Evolutionary conservation across 2,797 vertebrate species (phyloP).

Genomic region (Macroramphosus scolopax): DNA sequence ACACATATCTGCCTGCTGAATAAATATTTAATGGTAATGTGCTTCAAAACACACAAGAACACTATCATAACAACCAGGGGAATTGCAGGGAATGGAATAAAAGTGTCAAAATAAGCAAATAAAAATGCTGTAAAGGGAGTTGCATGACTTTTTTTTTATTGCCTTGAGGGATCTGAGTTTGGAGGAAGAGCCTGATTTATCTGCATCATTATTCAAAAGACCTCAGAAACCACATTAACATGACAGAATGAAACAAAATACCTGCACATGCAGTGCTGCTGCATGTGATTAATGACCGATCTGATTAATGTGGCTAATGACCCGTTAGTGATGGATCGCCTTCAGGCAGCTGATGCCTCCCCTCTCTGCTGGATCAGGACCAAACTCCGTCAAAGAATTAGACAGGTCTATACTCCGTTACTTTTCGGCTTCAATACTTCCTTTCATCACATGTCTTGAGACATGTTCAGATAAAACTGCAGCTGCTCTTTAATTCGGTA

Average conservation of each 20-base stretch:
- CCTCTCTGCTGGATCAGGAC: not conserved
- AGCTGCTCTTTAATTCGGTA: too few species aligned
- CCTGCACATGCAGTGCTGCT: constrained; percentile 6
- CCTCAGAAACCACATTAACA: constrained; percentile 13
- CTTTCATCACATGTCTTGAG: too few species aligned
- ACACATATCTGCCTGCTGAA: not conserved
- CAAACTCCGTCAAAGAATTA: constrained; percentile 6
- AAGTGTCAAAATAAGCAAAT: constrained; percentile 8
- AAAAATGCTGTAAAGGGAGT: too few species aligned
- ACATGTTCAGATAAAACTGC: too few species aligned
- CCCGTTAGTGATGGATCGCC: constrained; percentile 31
- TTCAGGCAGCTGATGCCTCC: constrained; percentile 3
- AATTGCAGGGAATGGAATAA: constrained; percentile 1
- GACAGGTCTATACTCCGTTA: not conserved
- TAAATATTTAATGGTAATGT: constrained; percentile 17
- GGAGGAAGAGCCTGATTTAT: constrained; percentile 17
- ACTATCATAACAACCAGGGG: constrained; percentile 1
- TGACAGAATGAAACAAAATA: constrained; percentile 18
- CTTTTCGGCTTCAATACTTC: not conserved
- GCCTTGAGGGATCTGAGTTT: constrained; percentile 44
- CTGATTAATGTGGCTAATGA: constrained; percentile 40
- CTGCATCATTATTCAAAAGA: constrained; percentile 20
- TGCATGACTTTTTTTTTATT: too few species aligned
- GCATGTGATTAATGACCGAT: constrained; percentile 30
- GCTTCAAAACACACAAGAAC: constrained; percentile 11